Percentiles rank a stretch among this genome's conserved stretches.
phyloP scores from a whole-genome alignment of 2,797 vertebrate genomes.

The Mormyrops boulengeri region DNA sequence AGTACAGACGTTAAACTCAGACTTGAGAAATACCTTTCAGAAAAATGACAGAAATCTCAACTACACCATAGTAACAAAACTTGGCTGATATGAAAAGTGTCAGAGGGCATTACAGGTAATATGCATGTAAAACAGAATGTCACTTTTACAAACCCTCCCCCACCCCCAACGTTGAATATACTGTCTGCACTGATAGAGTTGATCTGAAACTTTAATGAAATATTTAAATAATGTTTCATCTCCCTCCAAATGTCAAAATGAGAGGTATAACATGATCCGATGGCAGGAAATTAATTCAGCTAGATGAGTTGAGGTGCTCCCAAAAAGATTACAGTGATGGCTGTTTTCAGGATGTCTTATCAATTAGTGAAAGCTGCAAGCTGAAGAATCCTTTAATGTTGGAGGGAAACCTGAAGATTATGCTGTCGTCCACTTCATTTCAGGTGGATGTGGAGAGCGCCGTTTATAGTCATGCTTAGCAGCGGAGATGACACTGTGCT shows the following conservation, averaged over 20 bases:
- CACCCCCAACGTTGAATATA: constrained; percentile 1
- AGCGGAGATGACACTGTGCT: constrained; percentile 57
- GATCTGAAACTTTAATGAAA: constrained; percentile 45
- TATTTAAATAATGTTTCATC: constrained; percentile 36
- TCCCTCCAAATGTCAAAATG: constrained; percentile 45
- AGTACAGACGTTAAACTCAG: constrained; percentile 60
- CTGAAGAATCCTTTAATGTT: constrained; percentile 33
- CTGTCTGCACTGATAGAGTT: constrained; percentile 46
- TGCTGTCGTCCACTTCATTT: constrained; percentile 61
- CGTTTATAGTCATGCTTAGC: constrained; percentile 59
- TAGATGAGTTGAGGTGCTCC: constrained; percentile 57
- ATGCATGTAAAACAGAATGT: constrained; percentile 11
- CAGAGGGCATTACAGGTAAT: constrained; percentile 50
- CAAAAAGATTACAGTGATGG: constrained; percentile 50
- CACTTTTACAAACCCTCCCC: neutral
- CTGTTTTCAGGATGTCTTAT: constrained; percentile 66
- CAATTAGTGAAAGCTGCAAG: constrained; percentile 68
- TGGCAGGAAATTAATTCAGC: constrained; percentile 32
- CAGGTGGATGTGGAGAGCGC: constrained; percentile 56
- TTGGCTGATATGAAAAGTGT: constrained; percentile 56
- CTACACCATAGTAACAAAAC: constrained; percentile 38
- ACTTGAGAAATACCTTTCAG: constrained; percentile 58
- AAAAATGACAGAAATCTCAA: constrained; percentile 59
- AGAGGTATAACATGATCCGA: constrained; percentile 43
- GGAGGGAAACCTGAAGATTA: constrained; percentile 60